Evolutionary conservation across 2,113 vertebrate genomes (phyloP), one percentile per base, ranked within the genome.

Genomic region (Pelusios castaneus): DNA sequence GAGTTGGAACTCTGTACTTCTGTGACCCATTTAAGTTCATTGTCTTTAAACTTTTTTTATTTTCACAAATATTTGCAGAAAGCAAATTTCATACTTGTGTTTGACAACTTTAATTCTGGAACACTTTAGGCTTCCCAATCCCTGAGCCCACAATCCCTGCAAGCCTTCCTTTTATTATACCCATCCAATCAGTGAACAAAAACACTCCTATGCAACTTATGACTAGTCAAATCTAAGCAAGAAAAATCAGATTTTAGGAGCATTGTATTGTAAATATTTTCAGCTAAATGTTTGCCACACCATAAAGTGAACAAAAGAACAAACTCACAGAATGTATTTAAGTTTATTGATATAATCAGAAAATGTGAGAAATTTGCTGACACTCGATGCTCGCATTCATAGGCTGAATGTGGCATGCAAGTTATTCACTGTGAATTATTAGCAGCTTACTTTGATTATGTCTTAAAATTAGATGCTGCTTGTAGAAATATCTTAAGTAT

Each of bases 41-140:
- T 84, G 84, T 78, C 54, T 31, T 27, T 80, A 54, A 58, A 82
- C 10, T 17, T 22, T 49, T n/a, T 96, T 85, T 79, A 81, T 85
- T 83, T 85, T 43, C 60, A 70, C n/a, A 81, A 29, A 14, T n/a
- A 2, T 24, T 38, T 60, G 29, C 60, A 95, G 80, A 94, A 97
- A 87, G 34, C 4, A 67, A 34, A 70, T 83, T 85, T 94, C 81
- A 49, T 10, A 6, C 19, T 80, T 85, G 47, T 4, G 67, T 83
- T 91, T 89, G 29, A 67, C 41, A 10, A 1, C 8, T 16, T 82
- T 87, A 80, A 82, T 54, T 1, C 13, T 47, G 17, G 21, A 25
- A 51, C 70, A 52, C 19, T 45, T 45, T 14, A 45, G 52, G 2
- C 22, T 91, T 85, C 80, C 55, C 45, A 81, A 6, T 24, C 27